Conservation (phyloP, 1,140 invertebrate genomes). For the Babylonia areolata region DNA sequence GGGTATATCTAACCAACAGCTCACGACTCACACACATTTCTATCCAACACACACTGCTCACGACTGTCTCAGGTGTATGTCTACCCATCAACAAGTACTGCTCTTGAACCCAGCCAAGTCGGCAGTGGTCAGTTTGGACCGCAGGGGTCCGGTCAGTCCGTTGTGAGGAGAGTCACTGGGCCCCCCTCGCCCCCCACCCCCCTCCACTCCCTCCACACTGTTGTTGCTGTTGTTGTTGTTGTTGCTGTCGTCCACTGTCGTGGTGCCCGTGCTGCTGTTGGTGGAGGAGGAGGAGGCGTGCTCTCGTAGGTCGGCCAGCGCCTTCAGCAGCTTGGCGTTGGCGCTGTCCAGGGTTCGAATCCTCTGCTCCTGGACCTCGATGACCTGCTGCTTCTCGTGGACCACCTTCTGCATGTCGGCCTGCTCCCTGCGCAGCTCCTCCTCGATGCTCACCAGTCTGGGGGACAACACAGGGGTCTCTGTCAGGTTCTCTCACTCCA, state of each 20-base stretch:
- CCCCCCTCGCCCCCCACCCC: slow-evolving; percentile 11
- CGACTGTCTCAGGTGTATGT: too few species aligned
- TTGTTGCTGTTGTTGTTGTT: slow-evolving; percentile 4
- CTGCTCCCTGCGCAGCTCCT: slow-evolving; percentile 90
- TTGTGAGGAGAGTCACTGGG: slow-evolving; percentile 29
- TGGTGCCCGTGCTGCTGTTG: too few species aligned
- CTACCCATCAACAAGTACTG: slow-evolving; percentile 64
- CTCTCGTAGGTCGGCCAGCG: slow-evolving; percentile 82
- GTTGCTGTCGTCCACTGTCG: not conserved
- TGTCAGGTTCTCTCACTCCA: too few species aligned
- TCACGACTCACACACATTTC: too few species aligned
- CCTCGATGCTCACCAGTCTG: slow-evolving; percentile 91
- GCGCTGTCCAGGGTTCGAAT: slow-evolving; percentile 87
- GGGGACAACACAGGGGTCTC: too few species aligned
- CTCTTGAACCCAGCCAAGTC: slow-evolving; percentile 63
- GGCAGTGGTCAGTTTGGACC: slow-evolving; percentile 44
- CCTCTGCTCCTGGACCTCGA: slow-evolving; percentile 92
- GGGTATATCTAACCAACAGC: too few species aligned
- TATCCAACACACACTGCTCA: too few species aligned
- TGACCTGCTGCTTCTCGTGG: slow-evolving; percentile 91
- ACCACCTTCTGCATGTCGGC: slow-evolving; percentile 89
- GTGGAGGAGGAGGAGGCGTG: slow-evolving; percentile 40
- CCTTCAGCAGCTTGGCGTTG: slow-evolving; percentile 83
- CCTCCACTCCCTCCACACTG: not conserved
- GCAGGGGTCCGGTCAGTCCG: slow-evolving; percentile 33